These are phyloP conservation scores for Xenentodon cancila DNA, from an alignment of 2,797 vertebrate species.

Conservation along the genomic window DNA sequence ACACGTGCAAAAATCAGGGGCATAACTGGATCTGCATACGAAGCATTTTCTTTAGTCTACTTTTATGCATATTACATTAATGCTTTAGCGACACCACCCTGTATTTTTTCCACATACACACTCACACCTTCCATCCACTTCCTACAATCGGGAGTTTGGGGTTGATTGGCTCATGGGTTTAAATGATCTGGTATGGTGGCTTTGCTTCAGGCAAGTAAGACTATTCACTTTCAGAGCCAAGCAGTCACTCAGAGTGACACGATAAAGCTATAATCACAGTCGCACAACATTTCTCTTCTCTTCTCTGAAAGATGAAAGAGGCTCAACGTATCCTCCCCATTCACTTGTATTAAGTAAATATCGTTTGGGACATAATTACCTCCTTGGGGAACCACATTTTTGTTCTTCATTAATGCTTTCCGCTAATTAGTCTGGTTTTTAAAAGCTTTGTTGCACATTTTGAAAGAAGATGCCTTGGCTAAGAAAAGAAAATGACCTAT, in stretches of 20 bases:
- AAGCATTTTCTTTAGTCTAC: slow-evolving; percentile 19
- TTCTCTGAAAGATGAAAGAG: slow-evolving; percentile 70
- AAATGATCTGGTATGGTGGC: slow-evolving; percentile 46
- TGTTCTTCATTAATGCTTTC: slow-evolving; percentile 69
- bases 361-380: slow-evolving; percentile 78
- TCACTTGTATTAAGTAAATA: slow-evolving; percentile 78
- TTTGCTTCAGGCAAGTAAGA: slow-evolving; percentile 60
- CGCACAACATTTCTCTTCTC: slow-evolving; percentile 42
- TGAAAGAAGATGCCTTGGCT: slow-evolving; percentile 49
- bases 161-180: slow-evolving; percentile 55
- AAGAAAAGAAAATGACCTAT: slow-evolving; percentile 66
- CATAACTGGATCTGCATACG: neutral
- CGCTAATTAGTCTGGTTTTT: slow-evolving; percentile 72
- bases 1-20: neutral
- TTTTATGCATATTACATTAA: slow-evolving; percentile 66
- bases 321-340: slow-evolving; percentile 36
- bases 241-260: slow-evolving; percentile 3
- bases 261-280: slow-evolving; percentile 22
- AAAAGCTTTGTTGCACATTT: slow-evolving; percentile 60
- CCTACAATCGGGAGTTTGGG: slow-evolving; percentile 14
- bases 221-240: neutral
- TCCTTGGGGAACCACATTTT: slow-evolving; percentile 67
- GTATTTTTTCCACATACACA: slow-evolving; percentile 16
- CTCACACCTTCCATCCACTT: slow-evolving; percentile 25
- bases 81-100: slow-evolving; percentile 17